Conservation (phyloP, 2,888 invertebrate species). For the Pseudococcus jackbeardsleyi region DNA sequence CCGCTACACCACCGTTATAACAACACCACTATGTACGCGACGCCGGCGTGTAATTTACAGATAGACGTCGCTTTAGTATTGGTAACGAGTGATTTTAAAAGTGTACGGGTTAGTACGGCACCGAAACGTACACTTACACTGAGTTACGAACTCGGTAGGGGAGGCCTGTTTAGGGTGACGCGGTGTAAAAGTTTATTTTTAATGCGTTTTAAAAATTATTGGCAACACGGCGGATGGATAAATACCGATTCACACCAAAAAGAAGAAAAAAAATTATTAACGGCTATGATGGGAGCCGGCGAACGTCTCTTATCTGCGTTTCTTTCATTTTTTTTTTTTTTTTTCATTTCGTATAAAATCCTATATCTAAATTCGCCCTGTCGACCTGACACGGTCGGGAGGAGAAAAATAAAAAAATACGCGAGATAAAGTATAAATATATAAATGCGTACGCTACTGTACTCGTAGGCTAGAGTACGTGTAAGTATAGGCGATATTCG, state of each 20-base stretch:
- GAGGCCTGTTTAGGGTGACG: conserved; percentile 65
- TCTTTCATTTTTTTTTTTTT: not conserved
- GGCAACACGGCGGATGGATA: conserved; percentile 57
- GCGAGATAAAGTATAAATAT: not conserved
- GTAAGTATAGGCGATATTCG: not conserved
- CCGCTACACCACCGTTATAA: conserved; percentile 34
- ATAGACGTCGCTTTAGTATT: not conserved
- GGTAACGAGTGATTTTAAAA: conserved; percentile 11
- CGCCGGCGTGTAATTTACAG: conserved; percentile 46
- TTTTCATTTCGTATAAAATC: not conserved
- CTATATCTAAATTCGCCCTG: not conserved
- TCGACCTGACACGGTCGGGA: not conserved
- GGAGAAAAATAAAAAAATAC: not conserved
- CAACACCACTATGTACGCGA: conserved; percentile 47
- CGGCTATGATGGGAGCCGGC: not conserved
- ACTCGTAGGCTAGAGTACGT: not conserved
- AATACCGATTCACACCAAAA: conserved; percentile 33
- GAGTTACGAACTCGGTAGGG: conserved; percentile 49
- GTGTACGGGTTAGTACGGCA: conserved; percentile 31
- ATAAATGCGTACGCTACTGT: not conserved
- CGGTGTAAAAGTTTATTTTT: conserved; percentile 62
- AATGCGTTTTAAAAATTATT: conserved; percentile 56
- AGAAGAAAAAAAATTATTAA: not conserved
- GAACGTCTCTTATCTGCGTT: not conserved
- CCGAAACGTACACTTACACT: not conserved